Evolutionary conservation across 2,888 invertebrate species (phyloP).

Genomic region (Agonopterix alstromeriana): DNA sequence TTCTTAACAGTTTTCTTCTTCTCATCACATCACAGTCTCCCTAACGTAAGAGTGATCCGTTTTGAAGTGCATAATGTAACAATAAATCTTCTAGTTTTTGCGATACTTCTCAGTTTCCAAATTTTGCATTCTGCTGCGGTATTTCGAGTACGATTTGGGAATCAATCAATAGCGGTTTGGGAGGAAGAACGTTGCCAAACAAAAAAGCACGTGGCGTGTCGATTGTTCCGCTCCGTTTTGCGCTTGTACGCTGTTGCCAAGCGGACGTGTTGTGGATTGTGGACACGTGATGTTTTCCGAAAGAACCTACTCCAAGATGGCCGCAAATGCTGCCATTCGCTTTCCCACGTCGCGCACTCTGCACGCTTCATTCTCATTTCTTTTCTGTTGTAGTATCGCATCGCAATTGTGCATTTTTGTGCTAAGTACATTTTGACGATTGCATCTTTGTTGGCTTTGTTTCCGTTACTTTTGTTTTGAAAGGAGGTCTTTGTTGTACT

Average conservation of each 20-base stretch:
- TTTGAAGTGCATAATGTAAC: neutral
- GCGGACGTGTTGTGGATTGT: slow-evolving; percentile 45
- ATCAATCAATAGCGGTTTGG: slow-evolving; percentile 38
- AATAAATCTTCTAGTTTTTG: neutral
- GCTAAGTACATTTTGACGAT: slow-evolving; percentile 25
- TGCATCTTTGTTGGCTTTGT: slow-evolving; percentile 17
- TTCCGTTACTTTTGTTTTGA: slow-evolving; percentile 11
- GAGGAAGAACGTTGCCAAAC: slow-evolving; percentile 47
- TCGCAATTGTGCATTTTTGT: slow-evolving; percentile 44
- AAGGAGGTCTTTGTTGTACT: neutral
- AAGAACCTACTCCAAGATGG: slow-evolving; percentile 64
- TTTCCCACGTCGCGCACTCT: slow-evolving; percentile 69
- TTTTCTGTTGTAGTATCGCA: slow-evolving; percentile 50
- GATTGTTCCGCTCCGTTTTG: slow-evolving; percentile 68
- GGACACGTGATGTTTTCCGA: slow-evolving; percentile 66
- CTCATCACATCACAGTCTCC: neutral
- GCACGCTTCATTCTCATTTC: slow-evolving; percentile 57
- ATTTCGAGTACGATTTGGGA: neutral
- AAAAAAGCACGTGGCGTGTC: slow-evolving; percentile 66
- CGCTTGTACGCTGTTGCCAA: slow-evolving; percentile 59
- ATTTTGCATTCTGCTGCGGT: neutral
- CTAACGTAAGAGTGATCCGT: neutral
- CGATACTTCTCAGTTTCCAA: neutral
- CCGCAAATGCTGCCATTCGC: slow-evolving; percentile 63
- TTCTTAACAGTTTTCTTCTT: slow-evolving; percentile 3